These are phyloP conservation scores for Thera obeliscata DNA, from an alignment of 2,888 invertebrate genomes.

Conservation along the genomic window DNA sequence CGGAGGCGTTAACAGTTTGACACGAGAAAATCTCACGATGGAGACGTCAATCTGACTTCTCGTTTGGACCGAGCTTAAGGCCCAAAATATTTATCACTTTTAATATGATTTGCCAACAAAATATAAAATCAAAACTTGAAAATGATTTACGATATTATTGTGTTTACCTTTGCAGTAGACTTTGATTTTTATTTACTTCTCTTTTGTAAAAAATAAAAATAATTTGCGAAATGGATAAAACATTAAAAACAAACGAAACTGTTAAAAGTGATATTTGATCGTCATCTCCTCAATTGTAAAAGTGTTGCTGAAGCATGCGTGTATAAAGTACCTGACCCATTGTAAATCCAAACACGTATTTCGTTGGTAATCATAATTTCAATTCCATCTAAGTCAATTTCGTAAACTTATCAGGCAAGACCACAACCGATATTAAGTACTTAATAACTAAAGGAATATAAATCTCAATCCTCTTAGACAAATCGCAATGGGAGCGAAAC, in stretches of 20 bases:
- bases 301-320: conserved; percentile 2
- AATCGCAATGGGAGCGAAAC: conserved; percentile 16
- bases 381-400: conserved; percentile 79
- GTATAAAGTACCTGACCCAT: conserved; percentile 10
- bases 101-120: too few relatives aligned
- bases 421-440: conserved; percentile 86
- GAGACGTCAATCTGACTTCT: too few relatives aligned
- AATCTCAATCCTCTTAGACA: conserved; percentile 54
- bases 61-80: too few relatives aligned
- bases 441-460: conserved; percentile 83
- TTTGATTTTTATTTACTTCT: too few relatives aligned
- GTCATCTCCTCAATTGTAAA: neutral
- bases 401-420: conserved; percentile 85
- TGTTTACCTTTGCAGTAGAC: too few relatives aligned
- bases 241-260: neutral
- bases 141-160: too few relatives aligned
- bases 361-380: conserved; percentile 84
- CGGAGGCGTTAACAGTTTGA: too few relatives aligned
- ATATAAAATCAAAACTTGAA: too few relatives aligned
- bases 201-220: too few relatives aligned
- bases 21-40: too few relatives aligned
- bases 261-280: neutral
- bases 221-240: too few relatives aligned
- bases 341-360: conserved; percentile 68
- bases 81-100: too few relatives aligned